These are phyloP conservation scores for Phylloscopus whistleri DNA, from an alignment of 2,113 vertebrate species.

Conservation along the genomic window DNA sequence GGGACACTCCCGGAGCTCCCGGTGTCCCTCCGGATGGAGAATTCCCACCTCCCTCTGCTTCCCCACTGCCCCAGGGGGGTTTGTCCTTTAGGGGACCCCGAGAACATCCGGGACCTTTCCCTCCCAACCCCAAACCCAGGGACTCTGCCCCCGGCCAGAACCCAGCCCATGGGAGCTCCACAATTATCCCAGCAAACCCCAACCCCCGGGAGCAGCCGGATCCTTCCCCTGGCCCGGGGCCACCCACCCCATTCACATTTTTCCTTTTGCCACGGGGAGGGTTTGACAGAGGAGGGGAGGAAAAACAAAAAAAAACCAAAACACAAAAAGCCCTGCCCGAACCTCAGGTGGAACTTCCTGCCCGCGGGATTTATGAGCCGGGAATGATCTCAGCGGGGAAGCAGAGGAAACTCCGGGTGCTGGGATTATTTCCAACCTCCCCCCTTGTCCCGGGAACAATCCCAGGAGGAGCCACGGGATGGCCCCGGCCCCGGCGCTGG, in stretches of 20 bases:
- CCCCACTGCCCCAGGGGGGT: accelerated
- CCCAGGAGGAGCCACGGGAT: neutral
- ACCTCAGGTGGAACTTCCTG: constrained; percentile 57
- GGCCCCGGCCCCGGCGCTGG: neutral
- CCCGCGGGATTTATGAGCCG: neutral
- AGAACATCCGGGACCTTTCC: neutral
- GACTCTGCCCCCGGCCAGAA: accelerated
- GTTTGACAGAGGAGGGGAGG: neutral
- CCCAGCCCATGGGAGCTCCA: neutral
- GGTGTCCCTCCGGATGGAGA: neutral
- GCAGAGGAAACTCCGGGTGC: constrained; percentile 1
- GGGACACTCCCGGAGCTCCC: neutral
- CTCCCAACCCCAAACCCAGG: neutral
- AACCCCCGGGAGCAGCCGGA: neutral
- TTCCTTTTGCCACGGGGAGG: neutral
- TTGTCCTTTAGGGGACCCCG: neutral
- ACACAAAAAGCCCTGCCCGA: neutral
- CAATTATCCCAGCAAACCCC: neutral
- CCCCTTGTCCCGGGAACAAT: neutral
- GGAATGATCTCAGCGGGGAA: constrained; percentile 53
- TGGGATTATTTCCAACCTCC: neutral
- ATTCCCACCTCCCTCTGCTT: neutral
- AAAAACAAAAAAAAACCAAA: too few species aligned
- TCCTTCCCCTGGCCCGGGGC: neutral
- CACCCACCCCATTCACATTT: neutral